Conservation (phyloP, 1,140 invertebrate genomes). For the Drosophila seguyi region DNA sequence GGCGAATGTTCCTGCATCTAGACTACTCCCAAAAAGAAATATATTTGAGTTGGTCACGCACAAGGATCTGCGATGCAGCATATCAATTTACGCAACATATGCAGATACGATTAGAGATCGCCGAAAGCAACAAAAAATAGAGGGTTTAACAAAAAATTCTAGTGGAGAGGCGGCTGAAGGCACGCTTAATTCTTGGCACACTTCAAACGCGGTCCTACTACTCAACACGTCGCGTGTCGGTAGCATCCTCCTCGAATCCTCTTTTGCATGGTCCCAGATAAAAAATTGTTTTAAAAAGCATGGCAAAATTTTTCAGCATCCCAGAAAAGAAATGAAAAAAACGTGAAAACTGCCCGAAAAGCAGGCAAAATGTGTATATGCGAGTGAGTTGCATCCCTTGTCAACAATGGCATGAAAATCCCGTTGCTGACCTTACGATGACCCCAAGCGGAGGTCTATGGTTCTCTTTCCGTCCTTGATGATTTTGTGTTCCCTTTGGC, state of each 20-base stretch:
- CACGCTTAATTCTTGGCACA: conserved; percentile 52
- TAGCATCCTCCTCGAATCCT: conserved; percentile 56
- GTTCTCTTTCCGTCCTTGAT: conserved; percentile 64
- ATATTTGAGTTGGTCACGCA: conserved; percentile 4
- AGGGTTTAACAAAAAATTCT: conserved; percentile 38
- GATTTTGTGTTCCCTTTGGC: conserved; percentile 70
- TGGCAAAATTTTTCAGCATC: conserved; percentile 51
- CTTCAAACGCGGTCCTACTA: conserved; percentile 29
- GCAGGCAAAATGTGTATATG: conserved; percentile 57
- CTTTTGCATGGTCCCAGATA: conserved; percentile 50
- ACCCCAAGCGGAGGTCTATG: conserved; percentile 70
- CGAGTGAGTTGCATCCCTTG: conserved; percentile 72
- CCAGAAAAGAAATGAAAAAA: conserved; percentile 42
- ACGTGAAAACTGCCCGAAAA: conserved; percentile 64
- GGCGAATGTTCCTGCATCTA: conserved; percentile 59
- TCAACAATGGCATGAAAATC: conserved; percentile 82
- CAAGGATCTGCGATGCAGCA: conserved; percentile 39
- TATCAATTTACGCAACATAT: conserved; percentile 81
- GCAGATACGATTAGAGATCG: conserved; percentile 70
- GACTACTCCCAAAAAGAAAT: conserved; percentile 25
- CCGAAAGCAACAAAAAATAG: conserved; percentile 22
- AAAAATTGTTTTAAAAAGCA: conserved; percentile 62
- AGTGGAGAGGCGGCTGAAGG: conserved; percentile 26
- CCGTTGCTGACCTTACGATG: conserved; percentile 83
- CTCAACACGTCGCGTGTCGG: conserved; percentile 68